Base-by-base conservation (phyloP, 1,140 invertebrate genomes). In the Ips nitidus region DNA sequence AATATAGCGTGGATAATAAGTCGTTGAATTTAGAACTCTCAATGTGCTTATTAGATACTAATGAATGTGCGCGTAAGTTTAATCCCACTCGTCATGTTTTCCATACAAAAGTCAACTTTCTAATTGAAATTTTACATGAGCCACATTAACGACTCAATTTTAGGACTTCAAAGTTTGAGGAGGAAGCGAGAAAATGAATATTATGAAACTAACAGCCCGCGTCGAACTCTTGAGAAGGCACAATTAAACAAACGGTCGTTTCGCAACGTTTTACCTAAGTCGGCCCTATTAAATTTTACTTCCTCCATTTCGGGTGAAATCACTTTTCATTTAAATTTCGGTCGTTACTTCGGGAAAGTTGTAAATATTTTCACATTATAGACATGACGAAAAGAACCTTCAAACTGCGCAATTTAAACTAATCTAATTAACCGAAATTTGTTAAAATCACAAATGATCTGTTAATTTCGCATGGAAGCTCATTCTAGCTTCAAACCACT, bases 211-310 rank as follows among this genome's bases (percentile, higher is more conserved):
- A 41, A 41, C 39, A 42, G 57, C 57, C 57, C 39, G 40, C 57
- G 57, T 59, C 57, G 57, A 59, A 59, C 57, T 59, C 57, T 59
- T 42, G 41, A 59, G 57, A 41, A 41, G 57, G 38, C 39, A 59
- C 57, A 59, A 59, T 59, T 59, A 59, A 59, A 59, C 7, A 42
- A 40, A 59, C 37, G n/a, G 41, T 42, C 57, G 39, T 42, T 59
- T 42, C 41, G 40, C 8, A 59, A 59, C 41, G 5, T 59, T 42
- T 41, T 6, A 38, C 57, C 57, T 59, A 59, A 59, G 57, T 59
- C 41, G 57, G 42, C 42, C 57, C 38, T 41, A 59, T 59, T 59
- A 59, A 59, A 59, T 42, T 59, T 59, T 59, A 59, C 57, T 59
- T 41, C 38, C 39, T n/a, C 41, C 57, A 56, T 56, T 56, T 59